Evolutionary conservation across 2,797 vertebrate species (phyloP).

Genomic region (Cirrhinus molitorella): DNA sequence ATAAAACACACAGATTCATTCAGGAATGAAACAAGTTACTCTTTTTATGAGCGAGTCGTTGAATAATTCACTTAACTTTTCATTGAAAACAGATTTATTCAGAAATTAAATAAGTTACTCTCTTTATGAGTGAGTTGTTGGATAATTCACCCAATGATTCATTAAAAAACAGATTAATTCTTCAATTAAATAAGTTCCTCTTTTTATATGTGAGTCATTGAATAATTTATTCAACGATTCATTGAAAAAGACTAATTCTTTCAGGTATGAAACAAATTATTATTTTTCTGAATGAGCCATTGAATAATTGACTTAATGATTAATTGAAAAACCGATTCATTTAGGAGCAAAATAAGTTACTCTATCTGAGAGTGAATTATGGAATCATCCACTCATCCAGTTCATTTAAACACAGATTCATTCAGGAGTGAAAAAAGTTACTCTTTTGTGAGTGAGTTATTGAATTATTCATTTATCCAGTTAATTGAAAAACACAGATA

Average conservation of each 20-base stretch:
- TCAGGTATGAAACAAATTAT: background rate
- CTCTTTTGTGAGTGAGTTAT: background rate
- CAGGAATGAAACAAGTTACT: background rate
- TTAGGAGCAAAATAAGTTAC: background rate
- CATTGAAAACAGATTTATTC: background rate
- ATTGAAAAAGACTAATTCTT: background rate
- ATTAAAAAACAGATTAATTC: background rate
- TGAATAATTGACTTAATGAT: background rate
- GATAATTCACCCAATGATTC: too few relatives aligned
- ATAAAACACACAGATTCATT: too few relatives aligned
- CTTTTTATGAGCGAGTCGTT: background rate
- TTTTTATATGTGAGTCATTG: background rate
- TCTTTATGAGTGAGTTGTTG: background rate
- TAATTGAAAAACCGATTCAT: background rate
- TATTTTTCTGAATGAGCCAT: background rate
- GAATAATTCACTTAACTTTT: background rate
- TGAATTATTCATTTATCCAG: background rate
- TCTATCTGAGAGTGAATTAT: background rate
- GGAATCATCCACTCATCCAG: background rate
- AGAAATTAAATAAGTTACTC: background rate
- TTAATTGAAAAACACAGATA: background rate
- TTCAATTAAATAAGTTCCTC: background rate
- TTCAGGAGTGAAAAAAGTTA: background rate
- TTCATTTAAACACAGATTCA: background rate
- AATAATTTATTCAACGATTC: background rate